Evolutionary conservation across 2,113 vertebrate genomes (phyloP), one percentile per base, ranked within the genome.

Genomic region (Epinephelus cyanopodus): DNA sequence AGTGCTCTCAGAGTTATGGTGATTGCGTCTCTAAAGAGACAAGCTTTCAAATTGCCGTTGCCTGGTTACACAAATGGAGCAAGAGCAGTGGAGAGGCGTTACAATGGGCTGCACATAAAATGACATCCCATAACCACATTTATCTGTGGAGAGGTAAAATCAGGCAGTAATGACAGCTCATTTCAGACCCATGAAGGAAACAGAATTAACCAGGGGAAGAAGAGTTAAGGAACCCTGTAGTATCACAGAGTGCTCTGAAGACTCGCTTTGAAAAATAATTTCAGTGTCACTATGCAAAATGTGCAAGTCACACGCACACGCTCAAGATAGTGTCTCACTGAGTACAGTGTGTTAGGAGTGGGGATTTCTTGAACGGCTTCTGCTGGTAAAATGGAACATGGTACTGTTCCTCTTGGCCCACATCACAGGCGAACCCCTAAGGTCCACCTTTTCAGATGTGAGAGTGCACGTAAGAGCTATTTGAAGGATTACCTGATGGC

Each of bases 31-130:
- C 82, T 93, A 79, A 91, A 92, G 89, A 94, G 92, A 89, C 84
- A 87, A 82, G 89, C 94, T 90, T 95, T 94, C 83, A 94, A 87
- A 93, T 88, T 74, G 90, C 82, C 23, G 93, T 95, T 95, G 94
- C 94, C 92, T 92, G 88, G 95, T 90, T 92, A 94, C 95, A 72
- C 84, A 94, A 93, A 93, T 93, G 92, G 94, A 93, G 89, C 79
- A 77, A 88, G 85, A 91, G 86, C 90, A 81, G 73, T 89, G 89
- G 85, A 89, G 90, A 93, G 86, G 84, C 81, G 85, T 88, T 90
- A 93, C 90, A 93, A 94, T 92, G 81, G 83, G 70, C 79, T 84
- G 85, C 80, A 90, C 90, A 87, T 87, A 84, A 90, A 94, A 91
- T 85, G 90, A 89, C 93, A 90, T 92, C 88, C 84, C 73, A 58